Percentiles rank a stretch among this genome's conserved stretches.
Conservation (phyloP, 2,113 vertebrate species). For the Oncorhynchus masou region DNA sequence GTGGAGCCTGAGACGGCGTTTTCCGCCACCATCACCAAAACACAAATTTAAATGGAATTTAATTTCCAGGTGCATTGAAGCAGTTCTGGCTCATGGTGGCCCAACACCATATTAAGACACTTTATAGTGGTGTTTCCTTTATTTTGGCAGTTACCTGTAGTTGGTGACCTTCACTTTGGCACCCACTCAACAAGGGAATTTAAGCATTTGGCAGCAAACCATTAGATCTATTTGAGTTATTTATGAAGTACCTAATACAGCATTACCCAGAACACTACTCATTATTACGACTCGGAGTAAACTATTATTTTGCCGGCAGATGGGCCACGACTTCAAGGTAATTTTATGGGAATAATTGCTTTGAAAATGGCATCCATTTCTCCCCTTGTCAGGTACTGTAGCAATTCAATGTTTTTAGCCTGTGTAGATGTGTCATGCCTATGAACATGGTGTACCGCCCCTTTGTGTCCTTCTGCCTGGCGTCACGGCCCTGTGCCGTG, state of each 20-base stretch:
- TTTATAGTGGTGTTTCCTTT: too few relatives aligned
- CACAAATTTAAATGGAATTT: background rate
- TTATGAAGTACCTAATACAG: background rate
- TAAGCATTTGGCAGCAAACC: background rate
- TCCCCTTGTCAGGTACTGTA: constrained; percentile 4
- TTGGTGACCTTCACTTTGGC: background rate
- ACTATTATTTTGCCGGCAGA: background rate
- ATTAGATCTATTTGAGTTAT: background rate
- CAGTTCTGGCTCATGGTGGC: too few relatives aligned
- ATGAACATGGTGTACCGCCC: constrained; percentile 7
- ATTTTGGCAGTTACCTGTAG: background rate
- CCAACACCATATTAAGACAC: too few relatives aligned
- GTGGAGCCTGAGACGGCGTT: too few relatives aligned
- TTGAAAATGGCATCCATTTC: background rate
- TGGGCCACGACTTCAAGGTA: background rate
- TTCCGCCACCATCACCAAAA: background rate
- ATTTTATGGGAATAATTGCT: background rate
- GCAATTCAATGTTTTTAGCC: background rate
- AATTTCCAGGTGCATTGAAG: too few relatives aligned
- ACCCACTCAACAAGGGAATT: background rate
- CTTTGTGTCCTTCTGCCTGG: constrained; percentile 56
- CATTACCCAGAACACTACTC: background rate
- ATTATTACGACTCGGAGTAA: background rate
- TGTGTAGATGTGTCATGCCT: background rate
- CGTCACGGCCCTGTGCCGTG: constrained; percentile 43